phyloP scores from a whole-genome alignment of 2,113 vertebrate species.

The Herpailurus yagouaroundi region DNA sequence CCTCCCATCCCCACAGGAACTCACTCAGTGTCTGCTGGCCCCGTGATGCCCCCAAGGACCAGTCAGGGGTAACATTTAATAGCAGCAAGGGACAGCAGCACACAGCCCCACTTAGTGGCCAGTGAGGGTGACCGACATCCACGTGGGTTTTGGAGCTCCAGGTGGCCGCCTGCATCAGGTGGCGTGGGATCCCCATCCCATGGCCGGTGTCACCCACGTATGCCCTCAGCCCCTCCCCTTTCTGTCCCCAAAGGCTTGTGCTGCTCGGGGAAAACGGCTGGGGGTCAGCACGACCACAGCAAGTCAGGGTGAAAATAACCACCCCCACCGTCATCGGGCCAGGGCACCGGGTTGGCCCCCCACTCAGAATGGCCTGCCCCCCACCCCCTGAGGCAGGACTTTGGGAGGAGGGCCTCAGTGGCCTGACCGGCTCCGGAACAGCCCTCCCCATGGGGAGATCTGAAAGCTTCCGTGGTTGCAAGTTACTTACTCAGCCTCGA shows the following conservation, averaged over 20 bases:
- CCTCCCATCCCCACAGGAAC: neutral
- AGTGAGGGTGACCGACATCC: fast-evolving
- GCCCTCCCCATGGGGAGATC: neutral
- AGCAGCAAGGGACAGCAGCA: too few species aligned
- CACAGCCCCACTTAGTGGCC: fast-evolving
- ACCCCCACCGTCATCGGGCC: fast-evolving
- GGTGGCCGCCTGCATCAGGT: fast-evolving
- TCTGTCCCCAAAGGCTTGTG: neutral
- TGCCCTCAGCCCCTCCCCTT: neutral
- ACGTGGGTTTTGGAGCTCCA: neutral
- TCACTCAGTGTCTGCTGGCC: fast-evolving
- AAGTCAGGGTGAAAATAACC: too few species aligned
- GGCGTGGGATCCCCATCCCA: fast-evolving
- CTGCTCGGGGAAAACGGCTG: fast-evolving
- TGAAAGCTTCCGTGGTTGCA: fast-evolving
- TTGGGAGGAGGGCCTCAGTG: too few species aligned
- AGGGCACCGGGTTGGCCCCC: fast-evolving
- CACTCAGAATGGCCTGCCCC: neutral
- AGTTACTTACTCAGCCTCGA: slow-evolving; percentile 97
- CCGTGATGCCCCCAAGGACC: fast-evolving
- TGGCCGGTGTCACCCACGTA: fast-evolving
- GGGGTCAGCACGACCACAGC: neutral
- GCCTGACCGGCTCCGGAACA: too few species aligned
- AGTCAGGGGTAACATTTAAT: too few species aligned
- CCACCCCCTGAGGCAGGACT: neutral